Base-by-base conservation (phyloP, 2,888 invertebrate genomes). In the Caradrina clavipalpis region DNA sequence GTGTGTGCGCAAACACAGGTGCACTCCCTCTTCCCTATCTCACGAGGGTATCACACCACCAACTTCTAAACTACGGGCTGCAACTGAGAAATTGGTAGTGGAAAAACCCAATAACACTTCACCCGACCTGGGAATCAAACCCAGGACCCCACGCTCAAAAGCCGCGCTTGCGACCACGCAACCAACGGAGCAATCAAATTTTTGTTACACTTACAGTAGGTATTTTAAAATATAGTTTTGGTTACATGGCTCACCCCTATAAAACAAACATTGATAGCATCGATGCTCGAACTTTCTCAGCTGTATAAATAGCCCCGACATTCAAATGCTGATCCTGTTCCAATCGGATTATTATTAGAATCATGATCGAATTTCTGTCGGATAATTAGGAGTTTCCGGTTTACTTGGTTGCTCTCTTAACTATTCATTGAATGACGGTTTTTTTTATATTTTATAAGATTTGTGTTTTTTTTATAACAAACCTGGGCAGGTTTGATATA, bases 291-390 rank as follows among this genome's bases (percentile, higher is more conserved):
- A 86, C 89, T 90, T 88, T 88, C 83, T 75, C 53, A 71, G 66
- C 71, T 26, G 69, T 88, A 89, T 86, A 85, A 87, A 87, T 89
- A 88, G 87, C 78, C 42, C 35, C 85, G 89, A 82, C 91, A 90
- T 91, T 89, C 86, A 74, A 76, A 80, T 69, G 72, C 69, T 77
- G 67, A 66, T 73, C 63, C 69, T 71, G 76, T 78, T 78, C 71
- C 78, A 80, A 86, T 65, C 42, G 21, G 17, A 60, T 56, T 80
- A 87, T 82, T 73, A 85, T 71, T 82, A 86, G 83, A 74, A 77
- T 80, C 76, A 83, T 86, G 89, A 88, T 89, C 87, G 78, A 75
- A 87, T 89, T 88, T 86, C 87, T 83, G 61, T 69, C 60, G 53
- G 42, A 22, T 63, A 65, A 70, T 65, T 55, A 59, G 57, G 56